Conservation (phyloP, 2,888 invertebrate species). For the Eulithis prunata region DNA sequence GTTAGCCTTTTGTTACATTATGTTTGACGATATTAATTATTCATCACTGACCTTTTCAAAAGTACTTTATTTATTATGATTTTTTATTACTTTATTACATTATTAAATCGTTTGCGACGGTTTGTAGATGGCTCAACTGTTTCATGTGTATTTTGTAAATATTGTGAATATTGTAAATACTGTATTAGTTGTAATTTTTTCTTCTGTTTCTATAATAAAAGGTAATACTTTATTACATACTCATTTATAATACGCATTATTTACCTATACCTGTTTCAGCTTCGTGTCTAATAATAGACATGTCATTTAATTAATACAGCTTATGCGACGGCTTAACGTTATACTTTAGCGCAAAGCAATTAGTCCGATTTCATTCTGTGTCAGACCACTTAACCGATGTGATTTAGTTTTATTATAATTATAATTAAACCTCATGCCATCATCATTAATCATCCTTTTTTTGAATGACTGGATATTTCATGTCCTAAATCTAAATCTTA, state of each 20-base stretch:
- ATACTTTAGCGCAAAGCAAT: constrained; percentile 5
- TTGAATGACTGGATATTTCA: too few species aligned
- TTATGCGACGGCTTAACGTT: constrained; percentile 2
- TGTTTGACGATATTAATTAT: too few species aligned
- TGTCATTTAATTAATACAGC: constrained; percentile 1
- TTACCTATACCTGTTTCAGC: neutral
- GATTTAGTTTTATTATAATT: constrained; percentile 9
- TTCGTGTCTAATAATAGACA: neutral
- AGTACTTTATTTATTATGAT: too few species aligned
- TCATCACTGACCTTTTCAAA: neutral
- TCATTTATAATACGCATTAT: neutral
- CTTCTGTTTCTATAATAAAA: neutral
- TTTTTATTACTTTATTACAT: too few species aligned
- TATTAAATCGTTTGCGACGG: too few species aligned
- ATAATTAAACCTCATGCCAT: neutral
- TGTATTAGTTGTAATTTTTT: too few species aligned
- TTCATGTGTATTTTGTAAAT: too few species aligned
- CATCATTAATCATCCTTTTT: too few species aligned
- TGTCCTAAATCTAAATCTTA: too few species aligned
- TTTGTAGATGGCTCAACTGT: too few species aligned
- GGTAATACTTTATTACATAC: neutral
- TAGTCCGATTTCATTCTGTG: constrained; percentile 9
- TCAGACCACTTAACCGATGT: constrained; percentile 15
- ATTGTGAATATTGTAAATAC: too few species aligned
- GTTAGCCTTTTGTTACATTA: too few species aligned